Conservation (phyloP, 1,140 invertebrate genomes). For the Rhopalosiphum maidis region DNA sequence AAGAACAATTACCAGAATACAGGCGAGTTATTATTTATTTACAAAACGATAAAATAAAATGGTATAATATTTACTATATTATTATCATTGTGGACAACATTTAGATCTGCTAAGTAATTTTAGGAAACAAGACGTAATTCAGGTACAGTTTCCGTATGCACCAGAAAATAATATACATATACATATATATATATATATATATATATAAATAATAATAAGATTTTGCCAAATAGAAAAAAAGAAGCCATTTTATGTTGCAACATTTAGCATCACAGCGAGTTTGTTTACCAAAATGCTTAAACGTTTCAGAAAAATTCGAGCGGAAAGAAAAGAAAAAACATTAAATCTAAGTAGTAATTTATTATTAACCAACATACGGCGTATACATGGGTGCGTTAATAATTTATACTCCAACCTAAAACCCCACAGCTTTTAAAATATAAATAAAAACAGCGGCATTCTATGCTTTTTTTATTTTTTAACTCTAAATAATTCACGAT, state of each 20-base stretch:
- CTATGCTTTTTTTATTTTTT: neutral
- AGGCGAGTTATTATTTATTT: neutral
- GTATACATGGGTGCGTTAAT: neutral
- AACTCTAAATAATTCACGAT: neutral
- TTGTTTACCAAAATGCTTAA: neutral
- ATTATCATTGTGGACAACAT: neutral
- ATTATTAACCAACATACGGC: conserved; percentile 4
- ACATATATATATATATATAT: too few relatives aligned
- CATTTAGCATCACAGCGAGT: neutral
- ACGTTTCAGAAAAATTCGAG: neutral
- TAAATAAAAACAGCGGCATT: neutral
- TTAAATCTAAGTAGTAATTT: conserved; percentile 18
- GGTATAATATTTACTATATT: neutral
- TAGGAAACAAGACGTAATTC: neutral
- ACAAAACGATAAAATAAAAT: too few relatives aligned
- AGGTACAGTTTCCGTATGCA: neutral
- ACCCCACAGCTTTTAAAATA: neutral
- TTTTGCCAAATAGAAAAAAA: neutral
- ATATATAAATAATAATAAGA: neutral
- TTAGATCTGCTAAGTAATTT: neutral
- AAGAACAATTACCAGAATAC: neutral
- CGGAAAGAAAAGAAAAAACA: neutral
- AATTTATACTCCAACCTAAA: neutral
- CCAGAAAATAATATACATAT: neutral
- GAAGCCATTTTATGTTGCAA: neutral